Percentiles rank a stretch among this genome's conserved stretches.
Evolutionary conservation across 2,797 vertebrate genomes (phyloP).

Genomic region (Enteromius unitaeniatus): DNA sequence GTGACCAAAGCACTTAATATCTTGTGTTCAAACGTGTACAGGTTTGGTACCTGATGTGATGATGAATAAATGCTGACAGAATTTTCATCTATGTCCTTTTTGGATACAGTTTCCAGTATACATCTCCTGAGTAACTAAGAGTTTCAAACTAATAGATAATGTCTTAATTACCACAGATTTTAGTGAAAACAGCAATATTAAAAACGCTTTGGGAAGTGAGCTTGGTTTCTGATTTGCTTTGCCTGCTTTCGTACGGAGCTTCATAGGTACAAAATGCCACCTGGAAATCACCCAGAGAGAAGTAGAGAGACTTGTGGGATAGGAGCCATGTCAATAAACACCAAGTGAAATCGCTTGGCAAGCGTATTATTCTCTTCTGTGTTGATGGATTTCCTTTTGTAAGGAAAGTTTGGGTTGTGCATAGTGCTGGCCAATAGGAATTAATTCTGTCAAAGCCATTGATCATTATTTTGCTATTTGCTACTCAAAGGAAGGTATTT

Average conservation of each 20-base stretch:
- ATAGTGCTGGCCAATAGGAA: not conserved
- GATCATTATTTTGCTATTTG: not conserved
- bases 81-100: not conserved
- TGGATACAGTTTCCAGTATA: not conserved
- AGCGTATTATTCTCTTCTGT: not conserved
- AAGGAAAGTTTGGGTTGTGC: not conserved
- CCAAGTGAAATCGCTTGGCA: not conserved
- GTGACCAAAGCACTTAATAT: not conserved
- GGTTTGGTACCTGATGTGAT: not conserved
- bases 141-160: not conserved
- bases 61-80: not conserved
- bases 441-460: not conserved
- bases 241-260: not conserved
- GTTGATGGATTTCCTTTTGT: not conserved
- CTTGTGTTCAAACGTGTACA: not conserved
- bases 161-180: not conserved
- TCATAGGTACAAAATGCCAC: not conserved
- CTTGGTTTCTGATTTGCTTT: not conserved
- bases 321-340: not conserved
- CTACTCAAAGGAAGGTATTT: not conserved
- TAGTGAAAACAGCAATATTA: not conserved
- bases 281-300: not conserved
- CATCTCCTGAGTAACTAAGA: not conserved
- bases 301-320: not conserved
- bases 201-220: not conserved